Conservation (phyloP, 2,113 vertebrate genomes). For the Nothobranchius kuhntae region DNA sequence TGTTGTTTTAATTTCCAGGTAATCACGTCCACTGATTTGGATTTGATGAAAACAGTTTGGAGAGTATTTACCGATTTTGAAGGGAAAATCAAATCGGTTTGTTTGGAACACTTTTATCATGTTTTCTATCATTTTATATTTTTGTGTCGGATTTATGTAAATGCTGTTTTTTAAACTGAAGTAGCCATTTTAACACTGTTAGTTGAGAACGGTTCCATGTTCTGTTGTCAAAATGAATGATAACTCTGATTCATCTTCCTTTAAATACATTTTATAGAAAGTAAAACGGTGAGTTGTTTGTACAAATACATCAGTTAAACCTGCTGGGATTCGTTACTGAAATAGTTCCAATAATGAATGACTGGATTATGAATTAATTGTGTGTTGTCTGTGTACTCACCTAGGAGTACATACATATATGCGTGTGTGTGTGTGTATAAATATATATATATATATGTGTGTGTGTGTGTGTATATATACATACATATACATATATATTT, state of each 20-base stretch:
- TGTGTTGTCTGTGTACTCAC: no score
- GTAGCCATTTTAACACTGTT: constrained; percentile 75
- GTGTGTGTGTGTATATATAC: no score
- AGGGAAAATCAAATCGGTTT: constrained; percentile 35
- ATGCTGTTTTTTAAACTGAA: constrained; percentile 63
- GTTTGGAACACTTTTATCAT: constrained; percentile 42
- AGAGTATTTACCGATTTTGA: background rate
- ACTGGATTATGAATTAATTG: no score
- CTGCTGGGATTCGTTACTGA: constrained; percentile 6
- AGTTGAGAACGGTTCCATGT: constrained; percentile 61
- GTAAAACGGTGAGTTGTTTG: constrained; percentile 45
- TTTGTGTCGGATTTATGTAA: constrained; percentile 60
- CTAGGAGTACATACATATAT: no score
- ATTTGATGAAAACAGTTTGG: constrained; percentile 1
- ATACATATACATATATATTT: no score
- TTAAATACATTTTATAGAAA: constrained; percentile 34
- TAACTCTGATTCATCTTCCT: constrained; percentile 50
- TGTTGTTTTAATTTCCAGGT: background rate
- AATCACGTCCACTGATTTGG: background rate
- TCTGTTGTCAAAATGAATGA: constrained; percentile 51
- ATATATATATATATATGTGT: no score
- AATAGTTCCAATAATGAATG: no score
- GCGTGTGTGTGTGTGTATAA: no score
- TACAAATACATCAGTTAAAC: constrained; percentile 67
- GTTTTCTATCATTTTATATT: constrained; percentile 36